Evolutionary conservation across 1,140 invertebrate species (phyloP).

Genomic region (Drosophila varians): DNA sequence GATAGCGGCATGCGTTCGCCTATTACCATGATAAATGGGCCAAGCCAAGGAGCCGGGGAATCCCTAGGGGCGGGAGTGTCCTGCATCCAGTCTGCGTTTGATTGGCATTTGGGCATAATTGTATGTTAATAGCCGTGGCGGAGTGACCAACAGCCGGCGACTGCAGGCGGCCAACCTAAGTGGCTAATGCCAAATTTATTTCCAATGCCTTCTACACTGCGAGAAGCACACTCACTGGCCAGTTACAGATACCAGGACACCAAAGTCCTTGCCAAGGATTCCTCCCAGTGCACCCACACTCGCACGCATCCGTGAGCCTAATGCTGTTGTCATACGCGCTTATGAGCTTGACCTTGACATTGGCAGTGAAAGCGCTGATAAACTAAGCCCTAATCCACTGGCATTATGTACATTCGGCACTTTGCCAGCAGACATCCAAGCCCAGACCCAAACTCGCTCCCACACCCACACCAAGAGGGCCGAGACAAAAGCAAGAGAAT

Average conservation of each 20-base stretch:
- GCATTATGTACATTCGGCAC: conserved; percentile 77
- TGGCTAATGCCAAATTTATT: conserved; percentile 62
- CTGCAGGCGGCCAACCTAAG: conserved; percentile 20
- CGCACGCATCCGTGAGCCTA: conserved; percentile 24
- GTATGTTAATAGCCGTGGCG: conserved; percentile 72
- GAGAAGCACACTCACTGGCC: too few relatives aligned
- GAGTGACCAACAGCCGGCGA: conserved; percentile 62
- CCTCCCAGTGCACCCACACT: neutral
- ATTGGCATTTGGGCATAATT: conserved; percentile 73
- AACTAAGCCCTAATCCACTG: conserved; percentile 78
- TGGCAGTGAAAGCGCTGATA: conserved; percentile 75
- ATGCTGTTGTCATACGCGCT: conserved; percentile 72
- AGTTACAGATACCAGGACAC: too few relatives aligned
- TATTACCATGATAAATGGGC: conserved; percentile 70
- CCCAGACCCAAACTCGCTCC: too few relatives aligned
- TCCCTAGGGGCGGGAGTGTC: neutral
- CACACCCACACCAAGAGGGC: too few relatives aligned
- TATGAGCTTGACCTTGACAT: conserved; percentile 80
- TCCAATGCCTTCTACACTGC: conserved; percentile 25
- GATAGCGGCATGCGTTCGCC: conserved; percentile 59
- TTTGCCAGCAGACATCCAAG: conserved; percentile 43
- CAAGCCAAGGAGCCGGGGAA: conserved; percentile 29
- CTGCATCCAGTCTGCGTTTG: conserved; percentile 54
- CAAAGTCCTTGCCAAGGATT: too few relatives aligned
- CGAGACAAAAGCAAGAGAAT: conserved; percentile 17